These are phyloP conservation scores for Zelleria hepariella DNA, from an alignment of 2,888 invertebrate species.

Conservation along the genomic window DNA sequence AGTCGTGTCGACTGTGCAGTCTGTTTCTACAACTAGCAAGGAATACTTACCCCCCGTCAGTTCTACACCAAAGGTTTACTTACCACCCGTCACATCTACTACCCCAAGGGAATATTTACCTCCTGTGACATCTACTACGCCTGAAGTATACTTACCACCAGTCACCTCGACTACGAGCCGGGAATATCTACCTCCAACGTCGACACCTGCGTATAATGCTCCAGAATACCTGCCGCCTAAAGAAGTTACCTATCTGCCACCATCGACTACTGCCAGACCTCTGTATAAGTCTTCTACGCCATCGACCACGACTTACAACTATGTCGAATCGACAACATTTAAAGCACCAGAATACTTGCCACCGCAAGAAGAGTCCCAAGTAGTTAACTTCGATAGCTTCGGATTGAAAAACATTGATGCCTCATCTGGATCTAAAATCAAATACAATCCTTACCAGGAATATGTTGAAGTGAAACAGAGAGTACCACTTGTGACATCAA, in stretches of 20 bases:
- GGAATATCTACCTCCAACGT: constrained; percentile 21
- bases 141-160: constrained; percentile 9
- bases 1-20: constrained; percentile 23
- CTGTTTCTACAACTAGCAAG: not conserved
- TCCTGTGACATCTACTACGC: not conserved
- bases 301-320: constrained; percentile 27
- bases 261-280: constrained; percentile 27
- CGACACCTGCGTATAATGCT: constrained; percentile 30
- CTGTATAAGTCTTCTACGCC: constrained; percentile 19
- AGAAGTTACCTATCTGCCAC: constrained; percentile 27
- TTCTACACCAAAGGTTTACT: constrained; percentile 29
- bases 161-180: constrained; percentile 12
- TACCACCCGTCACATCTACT: constrained; percentile 38
- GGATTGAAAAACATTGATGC: constrained; percentile 28
- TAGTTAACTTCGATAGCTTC: constrained; percentile 32
- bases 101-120: constrained; percentile 12
- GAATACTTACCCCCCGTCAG: constrained; percentile 24
- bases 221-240: constrained; percentile 26
- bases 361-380: constrained; percentile 28
- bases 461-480: constrained; percentile 25
- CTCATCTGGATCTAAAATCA: constrained; percentile 23
- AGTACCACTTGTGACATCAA: constrained; percentile 17
- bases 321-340: constrained; percentile 32
- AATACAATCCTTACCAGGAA: constrained; percentile 42
- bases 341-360: constrained; percentile 49